These are phyloP conservation scores for Oasisia sp. DNA, from an alignment of 2,888 invertebrate genomes.

Conservation along the genomic window DNA sequence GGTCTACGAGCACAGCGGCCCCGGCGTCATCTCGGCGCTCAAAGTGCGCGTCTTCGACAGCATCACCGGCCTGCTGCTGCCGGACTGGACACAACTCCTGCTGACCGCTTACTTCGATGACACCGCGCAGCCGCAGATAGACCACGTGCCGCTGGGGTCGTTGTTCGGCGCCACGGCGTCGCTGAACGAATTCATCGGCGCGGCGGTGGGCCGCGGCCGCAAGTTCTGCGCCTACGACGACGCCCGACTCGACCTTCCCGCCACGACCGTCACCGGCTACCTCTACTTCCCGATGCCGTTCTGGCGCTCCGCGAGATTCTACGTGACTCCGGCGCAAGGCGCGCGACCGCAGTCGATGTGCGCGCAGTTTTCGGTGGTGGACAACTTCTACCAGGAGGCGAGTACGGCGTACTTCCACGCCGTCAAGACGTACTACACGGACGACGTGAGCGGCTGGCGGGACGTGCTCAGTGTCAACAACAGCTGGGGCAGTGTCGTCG, in stretches of 20 bases:
- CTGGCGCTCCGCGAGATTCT: constrained; percentile 36
- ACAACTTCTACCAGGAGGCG: constrained; percentile 37
- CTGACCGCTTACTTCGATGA: constrained; percentile 37
- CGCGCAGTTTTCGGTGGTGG: constrained; percentile 34
- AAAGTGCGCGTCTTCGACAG: constrained; percentile 38
- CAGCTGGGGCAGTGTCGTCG: constrained; percentile 44
- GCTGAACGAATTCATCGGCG: constrained; percentile 40
- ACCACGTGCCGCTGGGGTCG: constrained; percentile 40
- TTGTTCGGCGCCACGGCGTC: constrained; percentile 41
- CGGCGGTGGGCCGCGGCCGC: constrained; percentile 35
- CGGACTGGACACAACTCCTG: constrained; percentile 41
- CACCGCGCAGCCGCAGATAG: constrained; percentile 36
- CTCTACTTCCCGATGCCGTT: constrained; percentile 45
- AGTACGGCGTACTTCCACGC: constrained; percentile 41
- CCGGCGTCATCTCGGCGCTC: constrained; percentile 38
- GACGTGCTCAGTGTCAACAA: constrained; percentile 32
- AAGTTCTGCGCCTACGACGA: constrained; percentile 33
- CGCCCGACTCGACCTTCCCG: constrained; percentile 26
- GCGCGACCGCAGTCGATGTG: constrained; percentile 32
- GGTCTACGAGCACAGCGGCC: background rate
- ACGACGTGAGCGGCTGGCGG: constrained; percentile 36
- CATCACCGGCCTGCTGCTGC: constrained; percentile 22
- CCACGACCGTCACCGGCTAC: constrained; percentile 38
- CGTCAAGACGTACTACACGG: constrained; percentile 35
- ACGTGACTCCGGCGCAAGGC: background rate